Percentiles rank a stretch among this genome's conserved stretches.
Evolutionary conservation across 1,140 invertebrate species (phyloP).

Genomic region (Zaprionus tsacasi): DNA sequence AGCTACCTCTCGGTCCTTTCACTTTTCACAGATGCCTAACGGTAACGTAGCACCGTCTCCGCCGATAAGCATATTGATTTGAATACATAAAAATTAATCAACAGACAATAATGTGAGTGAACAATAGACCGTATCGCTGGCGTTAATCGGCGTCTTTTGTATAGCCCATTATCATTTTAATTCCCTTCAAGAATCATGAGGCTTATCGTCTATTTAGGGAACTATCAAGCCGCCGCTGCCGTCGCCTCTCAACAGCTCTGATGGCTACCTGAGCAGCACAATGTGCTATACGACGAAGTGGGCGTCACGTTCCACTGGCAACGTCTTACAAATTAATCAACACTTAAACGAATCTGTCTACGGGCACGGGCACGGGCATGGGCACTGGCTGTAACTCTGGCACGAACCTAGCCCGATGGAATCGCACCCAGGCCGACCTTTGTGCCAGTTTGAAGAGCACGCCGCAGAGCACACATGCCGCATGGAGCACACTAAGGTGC

Average conservation of each 20-base stretch:
- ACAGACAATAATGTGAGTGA: constrained; percentile 38
- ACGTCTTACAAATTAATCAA: constrained; percentile 77
- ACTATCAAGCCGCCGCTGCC: neutral
- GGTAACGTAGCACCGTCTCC: constrained; percentile 7
- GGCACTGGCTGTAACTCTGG: constrained; percentile 1
- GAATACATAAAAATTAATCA: constrained; percentile 70
- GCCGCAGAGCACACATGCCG: constrained; percentile 27
- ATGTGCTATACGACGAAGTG: constrained; percentile 36
- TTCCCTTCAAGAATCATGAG: constrained; percentile 31
- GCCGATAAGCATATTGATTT: constrained; percentile 41
- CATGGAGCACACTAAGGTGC: constrained; percentile 18
- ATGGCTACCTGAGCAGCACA: constrained; percentile 35
- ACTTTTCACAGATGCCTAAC: constrained; percentile 61
- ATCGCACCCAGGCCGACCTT: constrained; percentile 54
- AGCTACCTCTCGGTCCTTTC: constrained; percentile 63
- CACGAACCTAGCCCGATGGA: constrained; percentile 27
- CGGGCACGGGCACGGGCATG: constrained; percentile 1
- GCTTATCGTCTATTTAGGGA: constrained; percentile 17
- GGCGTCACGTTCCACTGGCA: constrained; percentile 60
- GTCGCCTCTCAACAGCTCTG: no score
- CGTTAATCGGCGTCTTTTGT: constrained; percentile 32
- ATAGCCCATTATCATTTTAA: constrained; percentile 31
- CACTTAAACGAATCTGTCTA: constrained; percentile 61
- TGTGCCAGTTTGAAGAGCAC: constrained; percentile 58
- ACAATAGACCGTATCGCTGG: constrained; percentile 41